Evolutionary conservation across 1,140 invertebrate species (phyloP).

Genomic region (Lasaia peninsularis): DNA sequence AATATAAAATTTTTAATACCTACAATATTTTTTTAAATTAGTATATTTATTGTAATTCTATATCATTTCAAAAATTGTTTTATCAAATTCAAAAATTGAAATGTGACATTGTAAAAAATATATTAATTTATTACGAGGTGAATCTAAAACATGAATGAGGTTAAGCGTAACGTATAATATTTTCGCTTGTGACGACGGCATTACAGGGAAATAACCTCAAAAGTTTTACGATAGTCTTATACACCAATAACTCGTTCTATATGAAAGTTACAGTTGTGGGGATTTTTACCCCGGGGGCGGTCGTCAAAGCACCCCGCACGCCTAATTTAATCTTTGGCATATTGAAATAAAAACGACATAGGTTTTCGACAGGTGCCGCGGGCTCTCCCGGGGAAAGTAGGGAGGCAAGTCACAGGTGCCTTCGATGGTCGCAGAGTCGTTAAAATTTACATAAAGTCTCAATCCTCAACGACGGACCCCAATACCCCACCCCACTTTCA

Average conservation of each 20-base stretch:
- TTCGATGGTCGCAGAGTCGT: slow-evolving; percentile 73
- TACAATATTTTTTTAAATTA: too few species aligned
- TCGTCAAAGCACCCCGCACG: slow-evolving; percentile 48
- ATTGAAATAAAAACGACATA: slow-evolving; percentile 76
- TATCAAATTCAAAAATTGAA: too few species aligned
- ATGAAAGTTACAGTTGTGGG: slow-evolving; percentile 33
- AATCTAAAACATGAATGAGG: too few species aligned
- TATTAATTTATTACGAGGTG: too few species aligned
- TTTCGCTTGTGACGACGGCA: too few species aligned
- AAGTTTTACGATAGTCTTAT: too few species aligned
- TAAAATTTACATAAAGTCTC: slow-evolving; percentile 77
- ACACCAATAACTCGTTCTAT: background rate
- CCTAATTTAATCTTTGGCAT: slow-evolving; percentile 73
- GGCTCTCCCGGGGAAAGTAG: slow-evolving; percentile 34
- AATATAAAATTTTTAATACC: too few species aligned
- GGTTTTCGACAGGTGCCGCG: slow-evolving; percentile 71
- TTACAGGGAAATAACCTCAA: too few species aligned
- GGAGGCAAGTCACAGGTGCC: slow-evolving; percentile 63
- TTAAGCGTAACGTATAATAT: too few species aligned
- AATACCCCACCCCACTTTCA: slow-evolving; percentile 71
- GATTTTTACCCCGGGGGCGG: slow-evolving; percentile 32
- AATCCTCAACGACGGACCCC: slow-evolving; percentile 65
- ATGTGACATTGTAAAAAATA: too few species aligned
- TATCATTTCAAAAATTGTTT: too few species aligned
- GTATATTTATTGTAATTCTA: too few species aligned